Conservation (phyloP, 1,140 invertebrate genomes). For the Dinoponera quadriceps region DNA sequence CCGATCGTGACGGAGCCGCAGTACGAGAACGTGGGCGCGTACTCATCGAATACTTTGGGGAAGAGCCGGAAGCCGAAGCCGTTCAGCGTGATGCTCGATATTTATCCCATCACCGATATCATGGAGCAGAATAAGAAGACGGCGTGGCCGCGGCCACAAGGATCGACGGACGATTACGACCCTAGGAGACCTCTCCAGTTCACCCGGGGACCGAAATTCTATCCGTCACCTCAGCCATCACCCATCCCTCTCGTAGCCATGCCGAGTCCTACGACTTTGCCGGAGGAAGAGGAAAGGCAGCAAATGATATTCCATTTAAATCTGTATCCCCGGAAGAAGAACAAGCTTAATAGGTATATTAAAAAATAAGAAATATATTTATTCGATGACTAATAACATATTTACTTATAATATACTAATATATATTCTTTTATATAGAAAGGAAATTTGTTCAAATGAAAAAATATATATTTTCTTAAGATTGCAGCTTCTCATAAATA, state of each 20-base stretch:
- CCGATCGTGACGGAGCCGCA: conserved; percentile 51
- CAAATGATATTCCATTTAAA: conserved; percentile 85
- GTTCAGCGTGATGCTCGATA: conserved; percentile 85
- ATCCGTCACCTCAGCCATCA: conserved; percentile 32
- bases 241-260: conserved; percentile 66
- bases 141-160: conserved; percentile 66
- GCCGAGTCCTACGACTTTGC: conserved; percentile 63
- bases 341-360: conserved; percentile 75
- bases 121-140: conserved; percentile 79
- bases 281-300: conserved; percentile 80
- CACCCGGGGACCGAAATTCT: conserved; percentile 70
- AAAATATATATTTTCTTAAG: too few species aligned
- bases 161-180: conserved; percentile 75
- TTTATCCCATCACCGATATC: conserved; percentile 83
- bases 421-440: too few species aligned
- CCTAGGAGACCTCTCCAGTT: conserved; percentile 71
- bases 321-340: conserved; percentile 81
- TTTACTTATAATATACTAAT: too few species aligned
- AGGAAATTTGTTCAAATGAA: too few species aligned
- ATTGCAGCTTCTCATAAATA: too few species aligned
- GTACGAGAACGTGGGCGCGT: conserved; percentile 68
- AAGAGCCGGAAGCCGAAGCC: conserved; percentile 82
- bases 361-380: too few species aligned
- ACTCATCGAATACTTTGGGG: conserved; percentile 52
- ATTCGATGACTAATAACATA: too few species aligned